Percentiles rank a stretch among this genome's conserved stretches.
Conservation (phyloP, 1,140 invertebrate genomes). For the Drosophila subpulchrella region DNA sequence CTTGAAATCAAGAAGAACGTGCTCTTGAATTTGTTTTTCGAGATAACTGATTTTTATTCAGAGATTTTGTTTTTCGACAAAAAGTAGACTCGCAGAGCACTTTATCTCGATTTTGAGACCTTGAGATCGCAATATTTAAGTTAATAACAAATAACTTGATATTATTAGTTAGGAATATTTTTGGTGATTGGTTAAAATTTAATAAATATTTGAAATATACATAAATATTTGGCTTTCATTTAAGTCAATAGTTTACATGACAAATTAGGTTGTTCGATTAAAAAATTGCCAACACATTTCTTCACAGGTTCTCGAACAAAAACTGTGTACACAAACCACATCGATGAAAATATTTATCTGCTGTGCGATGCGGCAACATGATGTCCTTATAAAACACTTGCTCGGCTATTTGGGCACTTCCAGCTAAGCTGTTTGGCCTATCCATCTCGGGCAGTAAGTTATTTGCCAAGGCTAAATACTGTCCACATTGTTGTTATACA, state of each 20-base stretch:
- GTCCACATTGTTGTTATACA: conserved; percentile 47
- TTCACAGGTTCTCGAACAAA: conserved; percentile 2
- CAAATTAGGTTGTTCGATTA: neutral
- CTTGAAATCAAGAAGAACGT: no score
- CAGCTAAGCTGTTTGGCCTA: conserved; percentile 26
- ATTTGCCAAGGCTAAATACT: conserved; percentile 56
- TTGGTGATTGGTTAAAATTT: no score
- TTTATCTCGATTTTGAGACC: no score
- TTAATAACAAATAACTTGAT: no score
- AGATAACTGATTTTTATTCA: no score
- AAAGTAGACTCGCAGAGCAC: no score
- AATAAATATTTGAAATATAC: no score
- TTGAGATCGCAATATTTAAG: no score
- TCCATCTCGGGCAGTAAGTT: conserved; percentile 43
- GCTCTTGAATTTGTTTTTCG: no score
- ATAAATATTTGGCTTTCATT: no score
- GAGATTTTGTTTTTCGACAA: no score
- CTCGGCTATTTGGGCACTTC: conserved; percentile 26
- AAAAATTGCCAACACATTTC: neutral
- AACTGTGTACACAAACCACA: conserved; percentile 14
- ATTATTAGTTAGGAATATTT: no score
- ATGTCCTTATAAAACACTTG: conserved; percentile 43
- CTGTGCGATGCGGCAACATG: conserved; percentile 7
- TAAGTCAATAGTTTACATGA: neutral
- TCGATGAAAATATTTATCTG: conserved; percentile 39